Evolutionary conservation across 2,113 vertebrate genomes (phyloP).

Genomic region (Gambusia affinis): DNA sequence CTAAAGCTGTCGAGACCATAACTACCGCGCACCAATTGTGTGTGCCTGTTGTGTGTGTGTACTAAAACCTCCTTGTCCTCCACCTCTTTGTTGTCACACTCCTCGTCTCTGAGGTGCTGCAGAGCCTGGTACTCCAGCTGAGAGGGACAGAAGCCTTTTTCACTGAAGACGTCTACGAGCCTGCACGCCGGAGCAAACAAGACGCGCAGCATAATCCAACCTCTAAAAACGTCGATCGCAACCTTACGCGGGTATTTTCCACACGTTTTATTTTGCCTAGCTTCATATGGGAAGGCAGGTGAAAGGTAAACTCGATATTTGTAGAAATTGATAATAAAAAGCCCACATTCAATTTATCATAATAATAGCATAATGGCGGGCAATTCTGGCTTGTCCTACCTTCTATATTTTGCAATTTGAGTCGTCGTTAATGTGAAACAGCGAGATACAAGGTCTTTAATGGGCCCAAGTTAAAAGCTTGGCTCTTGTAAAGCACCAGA

Average conservation of each 20-base stretch:
- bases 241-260: constrained; percentile 5
- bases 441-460: constrained; percentile 56
- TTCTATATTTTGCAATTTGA: constrained; percentile 55
- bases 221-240: constrained; percentile 15
- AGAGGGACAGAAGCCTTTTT: constrained; percentile 57
- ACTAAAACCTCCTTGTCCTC: constrained; percentile 70
- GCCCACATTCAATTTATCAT: constrained; percentile 19
- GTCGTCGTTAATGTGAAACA: constrained; percentile 58
- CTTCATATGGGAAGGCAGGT: too few relatives aligned
- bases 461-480: constrained; percentile 69
- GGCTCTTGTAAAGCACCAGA: constrained; percentile 69
- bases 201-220: constrained; percentile 21
- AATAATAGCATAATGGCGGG: constrained; percentile 53
- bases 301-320: neutral
- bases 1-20: constrained; percentile 81
- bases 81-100: constrained; percentile 71
- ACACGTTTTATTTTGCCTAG: neutral
- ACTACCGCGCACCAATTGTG: constrained; percentile 61
- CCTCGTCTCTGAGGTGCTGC: constrained; percentile 56
- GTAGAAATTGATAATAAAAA: neutral
- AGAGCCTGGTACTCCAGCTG: constrained; percentile 65
- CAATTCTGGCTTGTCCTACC: constrained; percentile 44
- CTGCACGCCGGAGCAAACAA: constrained; percentile 16
- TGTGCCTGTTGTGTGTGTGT: constrained; percentile 22
- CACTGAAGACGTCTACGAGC: constrained; percentile 22